Evolutionary conservation across 2,888 invertebrate genomes (phyloP).

Genomic region (Frankliniella fusca): DNA sequence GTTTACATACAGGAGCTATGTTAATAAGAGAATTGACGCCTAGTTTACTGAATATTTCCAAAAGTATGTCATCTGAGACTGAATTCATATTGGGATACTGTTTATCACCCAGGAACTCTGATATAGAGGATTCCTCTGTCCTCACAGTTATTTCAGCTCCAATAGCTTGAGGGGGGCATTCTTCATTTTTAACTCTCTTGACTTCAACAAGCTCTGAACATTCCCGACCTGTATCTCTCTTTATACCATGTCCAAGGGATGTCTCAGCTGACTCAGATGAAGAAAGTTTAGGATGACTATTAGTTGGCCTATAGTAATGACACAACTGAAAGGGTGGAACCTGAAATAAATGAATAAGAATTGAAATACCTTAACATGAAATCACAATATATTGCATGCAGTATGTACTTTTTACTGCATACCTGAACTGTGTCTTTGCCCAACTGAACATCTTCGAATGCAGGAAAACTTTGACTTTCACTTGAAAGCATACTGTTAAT

Average conservation of each 20-base stretch:
- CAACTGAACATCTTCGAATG: background rate
- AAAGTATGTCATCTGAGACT: background rate
- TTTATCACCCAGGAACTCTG: background rate
- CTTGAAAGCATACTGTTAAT: background rate
- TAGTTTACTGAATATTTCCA: conserved; percentile 1
- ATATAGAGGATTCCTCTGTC: background rate
- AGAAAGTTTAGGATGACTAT: background rate
- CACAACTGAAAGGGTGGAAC: background rate
- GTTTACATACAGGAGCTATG: background rate
- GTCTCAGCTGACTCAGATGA: background rate
- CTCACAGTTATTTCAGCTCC: conserved; percentile 4
- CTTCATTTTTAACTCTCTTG: background rate
- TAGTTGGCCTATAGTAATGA: background rate
- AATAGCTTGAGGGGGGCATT: conserved; percentile 1
- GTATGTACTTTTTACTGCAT: background rate
- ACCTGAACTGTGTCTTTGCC: background rate
- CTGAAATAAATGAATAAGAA: background rate
- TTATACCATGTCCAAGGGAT: background rate
- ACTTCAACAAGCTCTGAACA: background rate
- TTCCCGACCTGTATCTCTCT: background rate
- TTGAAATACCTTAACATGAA: background rate
- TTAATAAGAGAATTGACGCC: background rate
- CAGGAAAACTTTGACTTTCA: background rate
- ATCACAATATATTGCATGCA: background rate
- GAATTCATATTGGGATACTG: background rate